phyloP scores from a whole-genome alignment of 2,888 invertebrate species.

The Hoplodrina blanda region DNA sequence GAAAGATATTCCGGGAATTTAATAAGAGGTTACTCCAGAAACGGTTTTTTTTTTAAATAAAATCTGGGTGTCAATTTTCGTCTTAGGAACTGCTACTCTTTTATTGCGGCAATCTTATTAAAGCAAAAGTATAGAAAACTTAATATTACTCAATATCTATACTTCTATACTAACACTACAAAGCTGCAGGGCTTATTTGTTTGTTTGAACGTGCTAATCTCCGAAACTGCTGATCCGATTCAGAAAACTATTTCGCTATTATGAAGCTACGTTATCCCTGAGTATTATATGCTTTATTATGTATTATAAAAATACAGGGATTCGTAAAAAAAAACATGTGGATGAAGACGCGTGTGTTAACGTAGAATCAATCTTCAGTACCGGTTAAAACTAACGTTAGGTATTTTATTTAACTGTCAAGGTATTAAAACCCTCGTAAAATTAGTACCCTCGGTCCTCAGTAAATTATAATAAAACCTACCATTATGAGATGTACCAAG shows the following conservation, averaged over 20 bases:
- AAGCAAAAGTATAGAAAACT: neutral
- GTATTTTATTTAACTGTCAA: slow-evolving; percentile 3
- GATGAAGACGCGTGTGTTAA: no score
- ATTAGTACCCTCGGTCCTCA: neutral
- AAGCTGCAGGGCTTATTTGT: no score
- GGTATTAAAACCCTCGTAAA: neutral
- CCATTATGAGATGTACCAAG: neutral
- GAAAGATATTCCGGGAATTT: slow-evolving; percentile 7
- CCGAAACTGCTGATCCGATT: no score
- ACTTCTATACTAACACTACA: no score
- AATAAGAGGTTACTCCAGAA: neutral
- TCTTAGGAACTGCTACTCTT: neutral
- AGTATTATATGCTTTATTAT: no score
- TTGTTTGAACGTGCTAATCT: no score
- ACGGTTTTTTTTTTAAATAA: neutral
- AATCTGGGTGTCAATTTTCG: neutral
- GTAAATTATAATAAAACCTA: slow-evolving; percentile 12
- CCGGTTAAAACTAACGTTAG: slow-evolving; percentile 5
- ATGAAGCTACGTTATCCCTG: no score
- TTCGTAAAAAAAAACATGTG: no score
- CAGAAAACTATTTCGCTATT: no score
- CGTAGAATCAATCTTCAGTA: neutral
- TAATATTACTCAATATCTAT: neutral
- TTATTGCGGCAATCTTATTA: neutral
- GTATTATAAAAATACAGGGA: no score